These are phyloP conservation scores for Lordiphosa fenestrarum DNA, from an alignment of 2,888 invertebrate species.

Conservation along the genomic window DNA sequence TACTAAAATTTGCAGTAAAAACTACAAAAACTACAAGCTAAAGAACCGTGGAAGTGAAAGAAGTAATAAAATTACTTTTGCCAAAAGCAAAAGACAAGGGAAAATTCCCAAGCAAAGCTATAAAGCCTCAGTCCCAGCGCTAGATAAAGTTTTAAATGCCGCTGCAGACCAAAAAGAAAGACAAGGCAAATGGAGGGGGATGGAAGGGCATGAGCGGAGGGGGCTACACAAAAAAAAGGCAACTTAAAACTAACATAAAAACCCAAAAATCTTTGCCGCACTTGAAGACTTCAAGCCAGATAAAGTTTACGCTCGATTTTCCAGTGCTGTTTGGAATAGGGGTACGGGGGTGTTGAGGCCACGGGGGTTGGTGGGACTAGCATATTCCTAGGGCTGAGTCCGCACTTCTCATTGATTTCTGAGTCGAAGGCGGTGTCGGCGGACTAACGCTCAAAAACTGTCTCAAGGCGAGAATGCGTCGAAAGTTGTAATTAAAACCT, in stretches of 20 bases:
- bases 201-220: background rate
- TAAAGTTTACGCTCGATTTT: slow-evolving; percentile 66
- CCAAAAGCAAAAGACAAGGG: slow-evolving; percentile 51
- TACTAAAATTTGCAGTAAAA: slow-evolving; percentile 1
- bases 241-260: slow-evolving; percentile 69
- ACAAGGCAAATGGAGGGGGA: slow-evolving; percentile 11
- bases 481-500: slow-evolving; percentile 73
- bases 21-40: slow-evolving; percentile 3
- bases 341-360: too few species aligned
- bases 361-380: slow-evolving; percentile 14
- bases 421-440: background rate
- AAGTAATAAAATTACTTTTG: slow-evolving; percentile 73
- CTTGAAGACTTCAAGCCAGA: slow-evolving; percentile 38
- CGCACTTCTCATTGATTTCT: slow-evolving; percentile 35
- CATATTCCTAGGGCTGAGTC: slow-evolving; percentile 29
- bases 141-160: slow-evolving; percentile 72
- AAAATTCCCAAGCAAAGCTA: slow-evolving; percentile 38
- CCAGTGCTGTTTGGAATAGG: slow-evolving; percentile 9
- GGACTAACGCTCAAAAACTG: slow-evolving; percentile 35
- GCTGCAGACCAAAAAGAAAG: slow-evolving; percentile 28
- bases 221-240: slow-evolving; percentile 7
- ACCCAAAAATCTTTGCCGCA: slow-evolving; percentile 50
- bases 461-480: slow-evolving; percentile 54
- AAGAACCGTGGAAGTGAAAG: slow-evolving; percentile 45
- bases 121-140: slow-evolving; percentile 46